Evolutionary conservation across 2,113 vertebrate species (phyloP).

Genomic region (Crotophaga sulcirostris): DNA sequence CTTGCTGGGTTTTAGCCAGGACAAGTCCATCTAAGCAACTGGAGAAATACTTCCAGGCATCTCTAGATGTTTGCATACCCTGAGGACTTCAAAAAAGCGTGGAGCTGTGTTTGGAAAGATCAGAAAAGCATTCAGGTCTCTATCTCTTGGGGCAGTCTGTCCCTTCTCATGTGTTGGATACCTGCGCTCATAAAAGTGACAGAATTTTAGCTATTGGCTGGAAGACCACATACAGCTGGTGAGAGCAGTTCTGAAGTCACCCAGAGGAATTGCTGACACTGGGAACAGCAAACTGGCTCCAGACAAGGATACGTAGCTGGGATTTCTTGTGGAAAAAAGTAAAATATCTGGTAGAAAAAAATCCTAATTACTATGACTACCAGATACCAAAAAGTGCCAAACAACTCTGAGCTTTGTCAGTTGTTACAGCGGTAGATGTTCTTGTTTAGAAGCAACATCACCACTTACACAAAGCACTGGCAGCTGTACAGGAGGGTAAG

Average conservation of each 20-base stretch:
- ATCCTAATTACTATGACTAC: not conserved
- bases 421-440: not conserved
- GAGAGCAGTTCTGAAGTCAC: not conserved
- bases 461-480: not conserved
- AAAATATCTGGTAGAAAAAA: not conserved
- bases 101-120: not conserved
- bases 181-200: not conserved
- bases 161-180: not conserved
- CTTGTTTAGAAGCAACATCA: not conserved
- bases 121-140: not conserved
- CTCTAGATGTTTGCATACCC: not conserved
- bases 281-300: not conserved
- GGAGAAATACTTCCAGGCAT: not conserved
- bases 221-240: rapidly evolving
- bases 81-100: not conserved
- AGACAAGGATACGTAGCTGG: not conserved
- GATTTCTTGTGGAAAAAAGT: not conserved
- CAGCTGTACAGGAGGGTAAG: not conserved
- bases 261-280: not conserved
- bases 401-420: not conserved
- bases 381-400: not conserved
- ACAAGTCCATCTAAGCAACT: not conserved
- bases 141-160: not conserved
- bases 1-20: not conserved
- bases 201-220: not conserved